phyloP scores from a whole-genome alignment of 37 sponge, comb jelly and placozoan species.

The Agelas oroides region DNA sequence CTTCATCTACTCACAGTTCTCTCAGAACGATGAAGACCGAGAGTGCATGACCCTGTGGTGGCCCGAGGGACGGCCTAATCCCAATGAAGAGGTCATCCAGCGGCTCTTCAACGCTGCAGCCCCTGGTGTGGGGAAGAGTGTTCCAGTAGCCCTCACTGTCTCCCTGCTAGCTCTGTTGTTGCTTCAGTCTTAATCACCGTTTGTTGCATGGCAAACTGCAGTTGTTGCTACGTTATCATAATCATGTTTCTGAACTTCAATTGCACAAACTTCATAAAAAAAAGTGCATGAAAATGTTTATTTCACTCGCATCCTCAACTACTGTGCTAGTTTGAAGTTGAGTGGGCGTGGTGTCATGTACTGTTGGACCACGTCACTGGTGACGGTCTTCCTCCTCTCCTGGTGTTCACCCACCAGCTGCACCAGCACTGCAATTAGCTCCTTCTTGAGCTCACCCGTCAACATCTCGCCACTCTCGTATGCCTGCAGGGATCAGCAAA shows the following conservation, averaged over 20 bases:
- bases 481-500: conserved; percentile 63
- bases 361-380: conserved; percentile 84
- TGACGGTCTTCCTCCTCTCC: conserved; percentile 77
- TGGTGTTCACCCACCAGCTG: conserved; percentile 79
- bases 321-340: conserved; percentile 60
- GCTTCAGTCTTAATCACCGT: no score
- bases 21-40: not conserved
- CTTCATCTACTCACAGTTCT: conserved; percentile 53
- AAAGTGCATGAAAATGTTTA: no score
- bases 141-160: not conserved
- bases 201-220: no score
- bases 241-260: no score
- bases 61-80: conserved; percentile 39
- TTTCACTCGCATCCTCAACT: no score
- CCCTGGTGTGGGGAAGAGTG: not conserved
- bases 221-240: no score
- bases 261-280: no score
- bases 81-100: conserved; percentile 49
- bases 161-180: no score
- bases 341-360: conserved; percentile 93
- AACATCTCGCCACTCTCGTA: conserved; percentile 93
- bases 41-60: conserved; percentile 59
- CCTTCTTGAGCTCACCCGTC: conserved; percentile 96
- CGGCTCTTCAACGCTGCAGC: conserved; percentile 28
- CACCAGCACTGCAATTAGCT: conserved; percentile 85